Evolutionary conservation across 1,140 invertebrate species (phyloP), one percentile per base, ranked within the genome.

Genomic region (Drosophila kanapiae): DNA sequence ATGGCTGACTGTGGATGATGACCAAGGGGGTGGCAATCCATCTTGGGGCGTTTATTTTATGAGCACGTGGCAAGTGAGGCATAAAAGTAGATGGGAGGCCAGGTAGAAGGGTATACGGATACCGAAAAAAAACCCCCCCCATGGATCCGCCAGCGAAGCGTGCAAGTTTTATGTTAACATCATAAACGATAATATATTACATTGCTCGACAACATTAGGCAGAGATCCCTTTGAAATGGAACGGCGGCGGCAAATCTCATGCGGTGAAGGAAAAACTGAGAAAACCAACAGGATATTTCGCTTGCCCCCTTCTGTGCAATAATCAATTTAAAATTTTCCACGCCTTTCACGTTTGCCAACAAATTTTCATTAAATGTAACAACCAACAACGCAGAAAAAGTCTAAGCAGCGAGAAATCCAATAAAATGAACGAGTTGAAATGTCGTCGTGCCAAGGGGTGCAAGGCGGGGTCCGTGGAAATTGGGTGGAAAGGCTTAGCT

Each of bases 291-390:
- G 77, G 56, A 80, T 43, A 58, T 49, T 67, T 62, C 40, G 57
- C 59, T n/a, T 37, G 57, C 45, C 59, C 42, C 45, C 23, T 56
- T 57, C 75, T 60, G 61, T 57, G 65, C 76, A 76, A 84, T 84
- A 84, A 84, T 84, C 81, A 84, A 84, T 84, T 84, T 84, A 84
- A 84, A 80, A 84, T 84, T 84, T 84, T 84, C 61, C 81, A 84
- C 81, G 81, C 81, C 77, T 70, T 69, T 74, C 68, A 80, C 76
- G 82, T 84, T 80, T 33, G 54, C 70, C 82, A 84, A 84, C 82
- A 84, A 84, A 84, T 84, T 84, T 84, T 84, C 81, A 84, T 84
- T 84, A 84, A 84, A 84, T 80, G 70, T 84, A 72, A 80, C 80
- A 80, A 57, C 74, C 59, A 76, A 64, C 61, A 58, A 40, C 61